A percentile compares a stretch with the other conserved stretches of the same genome.
Evolutionary conservation across 2,113 vertebrate genomes (phyloP).

Genomic region (Corvus cornix): DNA sequence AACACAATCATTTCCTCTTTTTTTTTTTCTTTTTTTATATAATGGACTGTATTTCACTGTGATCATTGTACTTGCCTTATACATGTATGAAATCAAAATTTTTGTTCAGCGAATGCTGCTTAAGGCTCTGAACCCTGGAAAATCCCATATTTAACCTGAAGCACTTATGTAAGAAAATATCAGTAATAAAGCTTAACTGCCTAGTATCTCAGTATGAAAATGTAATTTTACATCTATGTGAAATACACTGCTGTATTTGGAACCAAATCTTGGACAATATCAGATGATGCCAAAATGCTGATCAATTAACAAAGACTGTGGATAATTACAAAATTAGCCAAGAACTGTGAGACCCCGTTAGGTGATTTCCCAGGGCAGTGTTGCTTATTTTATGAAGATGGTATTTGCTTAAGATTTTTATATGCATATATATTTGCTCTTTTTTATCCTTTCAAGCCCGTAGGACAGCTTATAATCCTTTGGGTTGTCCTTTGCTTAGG

Average conservation of each 20-base stretch:
- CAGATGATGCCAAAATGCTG: neutral
- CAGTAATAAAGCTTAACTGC: neutral
- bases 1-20: accelerated
- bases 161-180: neutral
- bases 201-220: neutral
- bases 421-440: neutral
- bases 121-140: neutral
- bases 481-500: neutral
- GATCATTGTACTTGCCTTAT: neutral
- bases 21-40: neutral
- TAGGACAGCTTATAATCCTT: neutral
- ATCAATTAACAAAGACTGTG: neutral
- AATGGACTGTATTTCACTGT: neutral
- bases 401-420: neutral
- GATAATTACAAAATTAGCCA: neutral
- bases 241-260: neutral
- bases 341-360: neutral
- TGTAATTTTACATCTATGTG: neutral
- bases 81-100: neutral
- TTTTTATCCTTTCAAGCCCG: neutral
- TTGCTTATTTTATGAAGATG: neutral
- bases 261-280: neutral
- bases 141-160: neutral
- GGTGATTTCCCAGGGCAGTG: neutral
- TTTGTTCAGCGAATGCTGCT: neutral